Conservation (phyloP, 2,113 vertebrate genomes). For the Rattus rattus region DNA sequence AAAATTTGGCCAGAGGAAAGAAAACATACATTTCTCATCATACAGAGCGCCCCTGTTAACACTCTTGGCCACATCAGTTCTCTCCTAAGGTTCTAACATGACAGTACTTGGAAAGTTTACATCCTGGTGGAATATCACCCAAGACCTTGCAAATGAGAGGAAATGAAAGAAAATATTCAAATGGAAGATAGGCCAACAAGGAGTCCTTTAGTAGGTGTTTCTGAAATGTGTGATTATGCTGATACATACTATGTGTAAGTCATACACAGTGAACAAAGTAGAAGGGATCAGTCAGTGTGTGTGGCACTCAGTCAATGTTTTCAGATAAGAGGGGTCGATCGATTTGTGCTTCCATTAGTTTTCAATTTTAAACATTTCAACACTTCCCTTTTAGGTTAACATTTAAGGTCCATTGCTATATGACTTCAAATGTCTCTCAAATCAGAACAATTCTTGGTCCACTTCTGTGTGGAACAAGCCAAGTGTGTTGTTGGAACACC, state of each 20-base stretch:
- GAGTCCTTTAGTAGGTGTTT: constrained; percentile 60
- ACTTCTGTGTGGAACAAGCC: background rate
- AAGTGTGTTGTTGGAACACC: background rate
- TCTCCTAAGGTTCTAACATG: constrained; percentile 72
- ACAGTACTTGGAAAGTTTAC: constrained; percentile 73
- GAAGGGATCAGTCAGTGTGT: background rate
- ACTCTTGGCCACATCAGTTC: constrained; percentile 79
- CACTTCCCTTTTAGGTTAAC: background rate
- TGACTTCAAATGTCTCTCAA: background rate
- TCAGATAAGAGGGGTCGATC: background rate
- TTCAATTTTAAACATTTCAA: background rate
- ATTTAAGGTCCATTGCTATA: background rate
- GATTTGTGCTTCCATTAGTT: background rate
- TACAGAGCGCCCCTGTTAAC: constrained; percentile 81
- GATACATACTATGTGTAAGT: background rate
- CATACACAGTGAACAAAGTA: background rate
- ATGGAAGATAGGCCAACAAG: constrained; percentile 62
- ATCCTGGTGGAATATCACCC: constrained; percentile 74
- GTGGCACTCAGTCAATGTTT: background rate
- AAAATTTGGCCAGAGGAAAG: constrained; percentile 78
- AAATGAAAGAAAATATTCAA: constrained; percentile 77
- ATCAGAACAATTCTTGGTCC: background rate
- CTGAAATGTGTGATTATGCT: constrained; percentile 22
- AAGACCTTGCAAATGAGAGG: constrained; percentile 56
- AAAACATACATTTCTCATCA: constrained; percentile 83